Conservation (phyloP, 2,113 vertebrate genomes). For the Callocephalon fimbriatum region DNA sequence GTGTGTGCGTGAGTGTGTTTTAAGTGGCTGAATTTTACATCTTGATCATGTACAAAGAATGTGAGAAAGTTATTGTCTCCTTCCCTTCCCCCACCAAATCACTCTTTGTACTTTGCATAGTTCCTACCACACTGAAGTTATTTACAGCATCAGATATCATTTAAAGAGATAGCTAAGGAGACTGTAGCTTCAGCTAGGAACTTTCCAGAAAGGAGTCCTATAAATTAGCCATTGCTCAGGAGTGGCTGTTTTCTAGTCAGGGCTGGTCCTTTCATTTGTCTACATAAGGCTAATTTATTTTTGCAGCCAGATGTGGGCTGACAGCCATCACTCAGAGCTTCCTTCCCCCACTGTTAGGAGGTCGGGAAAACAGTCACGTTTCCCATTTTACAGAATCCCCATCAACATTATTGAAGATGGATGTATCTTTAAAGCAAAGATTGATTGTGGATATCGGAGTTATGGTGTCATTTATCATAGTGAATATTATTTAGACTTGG, state of each 20-base stretch:
- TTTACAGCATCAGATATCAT: constrained; percentile 79
- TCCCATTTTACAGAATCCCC: constrained; percentile 93
- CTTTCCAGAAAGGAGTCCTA: constrained; percentile 83
- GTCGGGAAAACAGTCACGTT: constrained; percentile 90
- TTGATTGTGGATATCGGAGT: constrained; percentile 99
- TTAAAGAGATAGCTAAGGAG: constrained; percentile 80
- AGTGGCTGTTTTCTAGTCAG: constrained; percentile 79
- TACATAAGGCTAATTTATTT: constrained; percentile 99
- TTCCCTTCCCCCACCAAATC: constrained; percentile 36
- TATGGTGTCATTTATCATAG: constrained; percentile 97
- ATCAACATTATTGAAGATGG: constrained; percentile 98
- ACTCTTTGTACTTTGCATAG: constrained; percentile 58
- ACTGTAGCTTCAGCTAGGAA: constrained; percentile 77
- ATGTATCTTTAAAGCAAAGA: constrained; percentile 99
- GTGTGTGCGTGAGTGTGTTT: background rate
- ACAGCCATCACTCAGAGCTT: constrained; percentile 97
- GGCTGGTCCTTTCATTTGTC: constrained; percentile 93
- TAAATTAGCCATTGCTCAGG: constrained; percentile 82
- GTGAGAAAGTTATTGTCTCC: constrained; percentile 66
- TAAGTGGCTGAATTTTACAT: constrained; percentile 50
- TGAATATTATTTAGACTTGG: constrained; percentile 98
- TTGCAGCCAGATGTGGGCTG: constrained; percentile 96
- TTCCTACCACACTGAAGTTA: constrained; percentile 69
- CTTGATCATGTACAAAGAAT: constrained; percentile 54
- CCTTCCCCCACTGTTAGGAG: constrained; percentile 83